These are phyloP conservation scores for Rotaria sp. DNA, from an alignment of 2,888 invertebrate genomes.

Conservation along the genomic window DNA sequence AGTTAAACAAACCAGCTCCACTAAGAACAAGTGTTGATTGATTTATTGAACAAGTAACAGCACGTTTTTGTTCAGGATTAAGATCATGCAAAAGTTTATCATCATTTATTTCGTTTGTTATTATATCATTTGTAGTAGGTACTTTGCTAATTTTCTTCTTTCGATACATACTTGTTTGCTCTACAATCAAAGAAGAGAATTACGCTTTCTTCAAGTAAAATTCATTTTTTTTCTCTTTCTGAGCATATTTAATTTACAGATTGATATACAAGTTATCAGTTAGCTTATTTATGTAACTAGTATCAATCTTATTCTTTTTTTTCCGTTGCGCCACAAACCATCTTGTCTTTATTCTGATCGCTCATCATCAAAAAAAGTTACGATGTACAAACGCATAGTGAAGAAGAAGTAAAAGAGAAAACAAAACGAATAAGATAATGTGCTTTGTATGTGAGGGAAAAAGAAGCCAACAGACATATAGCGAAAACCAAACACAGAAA, in stretches of 20 bases:
- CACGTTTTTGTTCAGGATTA: neutral
- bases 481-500: constrained; percentile 1
- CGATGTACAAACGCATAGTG: neutral
- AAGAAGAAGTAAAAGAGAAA: neutral
- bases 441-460: constrained; percentile 1
- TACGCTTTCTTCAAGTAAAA: too few species aligned
- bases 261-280: too few species aligned
- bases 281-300: too few species aligned
- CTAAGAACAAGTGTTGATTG: neutral
- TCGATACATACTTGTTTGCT: neutral
- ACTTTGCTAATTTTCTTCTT: neutral
- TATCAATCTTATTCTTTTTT: neutral
- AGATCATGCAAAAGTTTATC: neutral
- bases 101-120: neutral
- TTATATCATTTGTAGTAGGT: neutral
- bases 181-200: neutral
- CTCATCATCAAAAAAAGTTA: neutral
- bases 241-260: too few species aligned
- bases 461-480: neutral
- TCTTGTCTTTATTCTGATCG: neutral
- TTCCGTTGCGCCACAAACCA: neutral
- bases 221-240: too few species aligned
- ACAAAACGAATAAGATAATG: neutral
- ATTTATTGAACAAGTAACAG: neutral
- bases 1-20: neutral